These are phyloP conservation scores for Bovichtus variegatus DNA, from an alignment of 2,797 vertebrate genomes.

Conservation along the genomic window DNA sequence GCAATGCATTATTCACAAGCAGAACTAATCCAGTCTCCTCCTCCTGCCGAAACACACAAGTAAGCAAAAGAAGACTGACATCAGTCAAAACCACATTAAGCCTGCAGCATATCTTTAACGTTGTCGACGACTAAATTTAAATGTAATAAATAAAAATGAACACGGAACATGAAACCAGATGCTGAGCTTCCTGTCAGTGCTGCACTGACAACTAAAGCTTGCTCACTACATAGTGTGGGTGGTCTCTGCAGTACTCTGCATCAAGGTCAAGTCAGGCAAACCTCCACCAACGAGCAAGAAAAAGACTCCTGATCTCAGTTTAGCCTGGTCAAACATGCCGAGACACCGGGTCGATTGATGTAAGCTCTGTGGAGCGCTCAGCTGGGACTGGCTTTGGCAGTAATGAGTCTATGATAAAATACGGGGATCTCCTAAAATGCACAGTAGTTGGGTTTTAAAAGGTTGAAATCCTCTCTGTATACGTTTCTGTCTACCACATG, in stretches of 20 bases:
- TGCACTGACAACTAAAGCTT: conserved; percentile 17
- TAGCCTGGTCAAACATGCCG: conserved; percentile 42
- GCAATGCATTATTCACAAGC: conserved; percentile 48
- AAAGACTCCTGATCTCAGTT: conserved; percentile 55
- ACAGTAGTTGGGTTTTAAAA: conserved; percentile 26
- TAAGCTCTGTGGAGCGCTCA: conserved; percentile 30
- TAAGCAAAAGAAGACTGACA: not conserved
- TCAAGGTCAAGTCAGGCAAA: conserved; percentile 57
- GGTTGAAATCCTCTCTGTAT: conserved; percentile 1
- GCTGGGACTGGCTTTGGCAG: conserved; percentile 35
- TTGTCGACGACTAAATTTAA: not conserved
- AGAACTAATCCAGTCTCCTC: conserved; percentile 49
- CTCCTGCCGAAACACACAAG: conserved; percentile 26
- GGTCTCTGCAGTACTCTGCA: conserved; percentile 56
- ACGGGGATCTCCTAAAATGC: conserved; percentile 14
- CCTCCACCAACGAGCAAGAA: conserved; percentile 37
- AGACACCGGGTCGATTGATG: conserved; percentile 39
- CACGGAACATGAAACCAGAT: not conserved
- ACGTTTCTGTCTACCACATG: not conserved
- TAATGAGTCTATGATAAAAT: conserved; percentile 24
- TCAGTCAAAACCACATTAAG: conserved; percentile 3
- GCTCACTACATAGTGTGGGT: conserved; percentile 33
- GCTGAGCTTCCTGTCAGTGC: not conserved
- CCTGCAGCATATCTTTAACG: not conserved
- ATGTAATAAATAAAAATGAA: not conserved